Percentiles rank a stretch among this genome's conserved stretches.
These are phyloP conservation scores for Oasisia sp. DNA, from an alignment of 2,888 invertebrate genomes.

Conservation along the genomic window DNA sequence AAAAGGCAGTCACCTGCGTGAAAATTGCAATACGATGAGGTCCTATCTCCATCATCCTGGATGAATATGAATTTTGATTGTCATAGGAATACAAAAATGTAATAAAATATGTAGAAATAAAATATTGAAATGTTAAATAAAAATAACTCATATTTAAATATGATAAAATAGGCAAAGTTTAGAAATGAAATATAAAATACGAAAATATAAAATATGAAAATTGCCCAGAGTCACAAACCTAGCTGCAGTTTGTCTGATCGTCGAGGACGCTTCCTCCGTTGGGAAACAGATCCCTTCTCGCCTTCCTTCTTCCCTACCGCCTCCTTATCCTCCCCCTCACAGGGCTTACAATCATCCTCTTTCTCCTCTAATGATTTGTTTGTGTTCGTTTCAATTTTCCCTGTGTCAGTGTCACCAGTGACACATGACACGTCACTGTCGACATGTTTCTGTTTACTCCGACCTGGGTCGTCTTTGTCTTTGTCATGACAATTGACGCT, in stretches of 20 bases:
- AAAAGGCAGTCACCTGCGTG: too few species aligned
- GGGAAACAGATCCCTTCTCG: neutral
- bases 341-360: neutral
- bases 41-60: too few species aligned
- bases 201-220: neutral
- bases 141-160: neutral
- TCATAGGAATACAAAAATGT: neutral
- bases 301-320: neutral
- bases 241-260: neutral
- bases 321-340: neutral
- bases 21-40: too few species aligned
- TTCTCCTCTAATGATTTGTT: neutral
- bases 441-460: neutral
- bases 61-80: too few species aligned
- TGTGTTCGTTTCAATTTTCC: neutral
- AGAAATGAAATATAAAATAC: too few species aligned
- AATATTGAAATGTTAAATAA: neutral
- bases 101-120: neutral
- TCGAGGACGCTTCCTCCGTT: neutral
- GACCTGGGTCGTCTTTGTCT: slow-evolving; percentile 43
- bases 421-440: neutral
- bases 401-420: slow-evolving; percentile 27
- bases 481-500: slow-evolving; percentile 51
- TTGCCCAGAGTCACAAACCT: neutral
- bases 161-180: neutral